Conservation (phyloP, 23 tunicate species). For the Trididemnum nubilum region DNA sequence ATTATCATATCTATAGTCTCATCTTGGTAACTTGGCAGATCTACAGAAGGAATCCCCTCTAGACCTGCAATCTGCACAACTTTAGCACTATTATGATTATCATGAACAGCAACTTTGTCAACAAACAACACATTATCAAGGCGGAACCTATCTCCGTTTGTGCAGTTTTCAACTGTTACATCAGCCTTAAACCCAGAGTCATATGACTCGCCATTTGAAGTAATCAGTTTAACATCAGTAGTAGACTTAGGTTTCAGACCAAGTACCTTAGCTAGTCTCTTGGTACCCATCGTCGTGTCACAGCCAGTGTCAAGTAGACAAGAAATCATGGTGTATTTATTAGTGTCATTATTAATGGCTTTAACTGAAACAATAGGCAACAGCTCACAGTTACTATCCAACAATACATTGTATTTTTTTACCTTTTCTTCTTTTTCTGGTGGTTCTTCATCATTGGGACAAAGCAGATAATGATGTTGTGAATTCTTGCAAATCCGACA, state of each 20-base stretch:
- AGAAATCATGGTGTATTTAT: background rate
- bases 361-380: background rate
- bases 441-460: background rate
- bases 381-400: background rate
- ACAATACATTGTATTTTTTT: background rate
- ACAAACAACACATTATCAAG: conserved; percentile 4
- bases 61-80: background rate
- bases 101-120: background rate
- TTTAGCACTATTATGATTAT: background rate
- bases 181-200: background rate
- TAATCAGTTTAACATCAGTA: background rate
- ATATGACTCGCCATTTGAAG: background rate
- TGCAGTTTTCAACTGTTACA: background rate
- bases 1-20: background rate
- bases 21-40: background rate
- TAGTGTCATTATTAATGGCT: background rate
- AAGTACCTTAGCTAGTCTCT: background rate
- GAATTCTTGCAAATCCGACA: background rate
- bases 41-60: background rate
- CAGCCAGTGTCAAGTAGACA: conserved; percentile 5
- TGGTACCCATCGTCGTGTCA: conserved; percentile 10
- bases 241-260: background rate
- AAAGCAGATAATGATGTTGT: conserved; percentile 6
- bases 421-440: background rate
- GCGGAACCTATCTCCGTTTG: background rate